Percentiles rank a stretch among this genome's conserved stretches.
Conservation (phyloP, 2,888 invertebrate genomes). For the Endotricha flammealis region DNA sequence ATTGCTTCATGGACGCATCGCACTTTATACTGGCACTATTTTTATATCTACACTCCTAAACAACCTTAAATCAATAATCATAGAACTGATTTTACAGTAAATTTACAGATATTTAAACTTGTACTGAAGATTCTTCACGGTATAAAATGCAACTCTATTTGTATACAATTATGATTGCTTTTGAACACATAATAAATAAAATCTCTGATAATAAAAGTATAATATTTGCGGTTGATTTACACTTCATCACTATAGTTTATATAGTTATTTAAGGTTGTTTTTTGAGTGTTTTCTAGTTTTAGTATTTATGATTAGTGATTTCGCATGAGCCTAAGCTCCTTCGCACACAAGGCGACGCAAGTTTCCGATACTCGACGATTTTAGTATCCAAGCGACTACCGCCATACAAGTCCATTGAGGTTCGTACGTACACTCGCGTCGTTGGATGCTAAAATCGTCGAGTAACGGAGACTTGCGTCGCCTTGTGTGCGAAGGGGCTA, state of each 20-base stretch:
- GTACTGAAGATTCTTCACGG: too few species aligned
- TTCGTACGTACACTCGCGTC: too few species aligned
- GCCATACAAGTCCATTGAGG: too few species aligned
- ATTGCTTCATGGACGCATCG: not conserved
- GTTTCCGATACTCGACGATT: too few species aligned
- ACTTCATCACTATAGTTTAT: not conserved
- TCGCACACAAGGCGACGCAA: too few species aligned
- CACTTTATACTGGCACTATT: not conserved
- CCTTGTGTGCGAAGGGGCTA: too few species aligned
- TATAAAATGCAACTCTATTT: not conserved
- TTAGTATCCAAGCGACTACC: too few species aligned
- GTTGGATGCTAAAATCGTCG: too few species aligned
- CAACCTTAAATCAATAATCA: not conserved
- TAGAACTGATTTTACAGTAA: too few species aligned
- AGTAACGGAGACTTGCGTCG: too few species aligned
- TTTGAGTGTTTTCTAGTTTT: slow-evolving; percentile 2
- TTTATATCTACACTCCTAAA: not conserved
- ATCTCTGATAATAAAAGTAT: slow-evolving; percentile 1
- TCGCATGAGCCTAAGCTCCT: slow-evolving; percentile 22
- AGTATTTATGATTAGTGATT: too few species aligned
- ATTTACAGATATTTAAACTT: too few species aligned
- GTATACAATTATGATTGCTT: not conserved
- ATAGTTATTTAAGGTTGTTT: slow-evolving; percentile 9
- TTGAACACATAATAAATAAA: not conserved
- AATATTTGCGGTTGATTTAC: not conserved